Evolutionary conservation across 2,113 vertebrate species (phyloP), one percentile per base, ranked within the genome.

Genomic region (Eupsittula cactorum): DNA sequence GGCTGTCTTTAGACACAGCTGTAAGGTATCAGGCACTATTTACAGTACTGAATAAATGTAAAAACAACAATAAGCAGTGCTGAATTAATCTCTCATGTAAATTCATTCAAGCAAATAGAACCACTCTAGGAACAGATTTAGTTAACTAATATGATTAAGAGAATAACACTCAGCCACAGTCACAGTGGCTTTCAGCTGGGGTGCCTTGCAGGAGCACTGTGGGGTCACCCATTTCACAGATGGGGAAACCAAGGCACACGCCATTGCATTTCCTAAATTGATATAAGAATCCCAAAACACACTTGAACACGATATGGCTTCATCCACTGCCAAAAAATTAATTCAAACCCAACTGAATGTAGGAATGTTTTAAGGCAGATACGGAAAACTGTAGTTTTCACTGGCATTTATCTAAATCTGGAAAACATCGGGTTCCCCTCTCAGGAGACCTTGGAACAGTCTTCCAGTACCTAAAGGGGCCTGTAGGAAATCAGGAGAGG

Each of bases 51-150:
- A 84, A 92, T 88, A 93, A 87, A 90, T 88, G 92, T 86, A 96
- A 96, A 95, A 93, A 46, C 82, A 92, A 95, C 90, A 95, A 82
- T 87, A 92, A 95, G 73, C 91, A 82, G 74, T 2, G 2, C 95
- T 85, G 95, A 91, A 94, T 92, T 97, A 90, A 93, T 93, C 91
- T 93, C 95, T 95, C 86, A 89, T 92, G 88, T 88, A 96, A 96
- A 94, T 96, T 96, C 95, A 94, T 94, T 96, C 92, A 87, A 89
- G 80, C 94, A 94, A 97, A 94, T 97, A 91, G 93, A 96, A 88
- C 95, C 91, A 93, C 93, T 95, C 92, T 88, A 95, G 83, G 86
- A 95, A 84, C 84, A 95, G 88, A 96, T 96, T 93, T 92, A 88
- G 82, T 83, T 96, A 96, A 94, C 90, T 95, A 96, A 96, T 76